phyloP scores from a whole-genome alignment of 2,797 vertebrate genomes.

The Melanotaenia nigrans region DNA sequence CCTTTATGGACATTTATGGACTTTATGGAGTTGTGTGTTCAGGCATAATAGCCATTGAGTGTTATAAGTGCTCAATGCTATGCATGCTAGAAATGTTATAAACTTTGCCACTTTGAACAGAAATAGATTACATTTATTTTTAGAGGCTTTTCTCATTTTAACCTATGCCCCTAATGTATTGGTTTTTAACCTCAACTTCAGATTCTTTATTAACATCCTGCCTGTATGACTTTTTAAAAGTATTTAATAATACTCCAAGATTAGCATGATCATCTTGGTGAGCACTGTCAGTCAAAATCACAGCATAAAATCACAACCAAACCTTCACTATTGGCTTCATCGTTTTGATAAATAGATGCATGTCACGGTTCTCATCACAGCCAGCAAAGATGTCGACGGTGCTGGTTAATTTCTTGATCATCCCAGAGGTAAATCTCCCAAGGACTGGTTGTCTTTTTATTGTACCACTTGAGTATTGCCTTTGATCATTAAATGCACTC shows the following conservation, averaged over 20 bases:
- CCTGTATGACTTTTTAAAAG: not conserved
- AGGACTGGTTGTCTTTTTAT: constrained; percentile 57
- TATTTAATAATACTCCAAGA: not conserved
- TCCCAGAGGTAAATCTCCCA: constrained; percentile 44
- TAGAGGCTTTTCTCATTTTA: not conserved
- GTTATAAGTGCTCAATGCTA: not conserved
- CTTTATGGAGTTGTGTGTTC: not conserved
- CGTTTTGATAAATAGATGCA: constrained; percentile 45
- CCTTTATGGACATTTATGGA: too few species aligned
- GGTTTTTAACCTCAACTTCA: not conserved
- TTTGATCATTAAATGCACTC: constrained; percentile 67
- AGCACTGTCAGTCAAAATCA: constrained; percentile 14
- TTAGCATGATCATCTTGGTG: not conserved
- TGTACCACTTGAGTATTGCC: constrained; percentile 62
- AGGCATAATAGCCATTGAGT: not conserved
- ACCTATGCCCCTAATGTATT: not conserved
- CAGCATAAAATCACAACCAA: constrained; percentile 2
- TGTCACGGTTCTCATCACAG: constrained; percentile 37
- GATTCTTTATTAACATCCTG: not conserved
- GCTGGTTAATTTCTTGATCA: constrained; percentile 28
- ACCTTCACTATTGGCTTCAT: constrained; percentile 15
- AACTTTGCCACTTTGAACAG: not conserved
- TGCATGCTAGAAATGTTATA: not conserved
- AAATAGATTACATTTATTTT: not conserved
- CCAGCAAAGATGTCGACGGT: constrained; percentile 34